Conservation (phyloP, 2,113 vertebrate species). For the Camelus dromedarius region DNA sequence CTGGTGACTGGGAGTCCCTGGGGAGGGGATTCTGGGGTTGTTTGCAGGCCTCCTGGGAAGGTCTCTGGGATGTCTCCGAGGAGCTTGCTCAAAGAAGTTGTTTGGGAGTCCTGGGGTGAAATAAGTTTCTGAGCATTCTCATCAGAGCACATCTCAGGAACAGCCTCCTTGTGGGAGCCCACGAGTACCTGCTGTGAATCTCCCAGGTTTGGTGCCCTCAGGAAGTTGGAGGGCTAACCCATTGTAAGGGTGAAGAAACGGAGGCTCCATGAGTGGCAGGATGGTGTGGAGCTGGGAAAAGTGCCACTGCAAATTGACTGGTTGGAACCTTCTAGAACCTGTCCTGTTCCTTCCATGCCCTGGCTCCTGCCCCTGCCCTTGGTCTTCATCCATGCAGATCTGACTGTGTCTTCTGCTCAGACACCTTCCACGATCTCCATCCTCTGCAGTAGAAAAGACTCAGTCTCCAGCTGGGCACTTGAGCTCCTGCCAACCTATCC, state of each 20-base stretch:
- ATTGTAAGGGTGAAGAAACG: neutral
- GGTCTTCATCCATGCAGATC: neutral
- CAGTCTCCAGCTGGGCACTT: neutral
- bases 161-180: neutral
- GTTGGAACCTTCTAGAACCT: neutral
- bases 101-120: neutral
- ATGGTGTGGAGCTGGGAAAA: neutral
- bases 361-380: neutral
- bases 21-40: neutral
- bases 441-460: neutral
- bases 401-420: neutral
- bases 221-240: neutral
- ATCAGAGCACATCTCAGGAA: neutral
- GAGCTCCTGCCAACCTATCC: neutral
- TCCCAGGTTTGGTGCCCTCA: neutral
- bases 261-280: neutral
- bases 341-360: neutral
- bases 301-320: neutral
- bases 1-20: neutral
- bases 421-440: rapidly evolving
- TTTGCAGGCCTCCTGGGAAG: neutral
- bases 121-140: neutral
- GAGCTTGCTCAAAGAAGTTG: neutral
- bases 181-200: neutral
- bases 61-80: neutral